Conservation (phyloP, 1,140 invertebrate species). For the Lamellibrachia luymesi region DNA sequence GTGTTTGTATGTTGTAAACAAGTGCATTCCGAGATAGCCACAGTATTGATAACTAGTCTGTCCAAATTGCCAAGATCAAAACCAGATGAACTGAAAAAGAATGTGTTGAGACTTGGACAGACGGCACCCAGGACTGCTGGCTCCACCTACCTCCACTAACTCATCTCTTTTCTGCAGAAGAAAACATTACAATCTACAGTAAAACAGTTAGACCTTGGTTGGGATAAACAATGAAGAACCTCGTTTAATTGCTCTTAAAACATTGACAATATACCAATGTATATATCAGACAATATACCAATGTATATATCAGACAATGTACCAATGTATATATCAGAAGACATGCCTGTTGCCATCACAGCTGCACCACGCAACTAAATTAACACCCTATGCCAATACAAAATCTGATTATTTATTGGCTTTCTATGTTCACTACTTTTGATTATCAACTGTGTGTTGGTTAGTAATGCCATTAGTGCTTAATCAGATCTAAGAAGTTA, state of each 20-base stretch:
- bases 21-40: neutral
- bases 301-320: neutral
- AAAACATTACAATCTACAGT: neutral
- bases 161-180: neutral
- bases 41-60: neutral
- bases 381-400: neutral
- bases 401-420: no score
- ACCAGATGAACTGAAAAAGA: neutral
- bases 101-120: neutral
- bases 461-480: neutral
- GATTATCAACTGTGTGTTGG: no score
- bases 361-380: neutral
- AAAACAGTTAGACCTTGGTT: neutral
- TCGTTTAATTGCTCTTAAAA: neutral
- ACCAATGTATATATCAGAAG: neutral
- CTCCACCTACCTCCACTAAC: constrained; percentile 3
- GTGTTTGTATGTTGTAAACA: neutral
- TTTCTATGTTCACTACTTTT: no score
- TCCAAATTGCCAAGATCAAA: neutral
- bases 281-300: neutral
- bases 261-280: neutral
- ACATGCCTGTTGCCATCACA: no score
- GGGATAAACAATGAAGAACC: neutral
- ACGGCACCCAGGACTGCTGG: neutral
- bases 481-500: neutral